Evolutionary conservation across 2,888 invertebrate genomes (phyloP), one percentile per base, ranked within the genome.

Genomic region (Acleris cristana): DNA sequence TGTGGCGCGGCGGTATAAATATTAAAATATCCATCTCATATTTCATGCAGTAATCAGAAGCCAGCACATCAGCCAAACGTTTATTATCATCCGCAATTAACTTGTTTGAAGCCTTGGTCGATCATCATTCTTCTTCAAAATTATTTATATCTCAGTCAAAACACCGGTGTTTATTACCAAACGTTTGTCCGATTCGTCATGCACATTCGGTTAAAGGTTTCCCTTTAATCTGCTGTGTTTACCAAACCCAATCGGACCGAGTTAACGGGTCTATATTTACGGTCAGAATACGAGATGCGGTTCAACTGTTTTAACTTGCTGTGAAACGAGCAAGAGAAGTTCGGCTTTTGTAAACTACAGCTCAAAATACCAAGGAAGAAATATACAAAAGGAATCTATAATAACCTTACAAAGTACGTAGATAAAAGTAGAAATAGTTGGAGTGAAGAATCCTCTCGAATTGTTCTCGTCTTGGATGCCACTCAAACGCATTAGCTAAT

Each of bases 151-250:
- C 30, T 19, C 55, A 40, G 18, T 57, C 44, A 57, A 30, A 59
- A 51, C 49, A 40, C 19, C 30, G 21, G 34, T 48, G 12, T 48
- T 58, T 48, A 54, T n/a, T 49, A 49, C 19, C 40, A 44, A 51
- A 51, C 21, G 54, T 65, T 54, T 12, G 53, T 34, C n/a, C 12
- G 34, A 34, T 57, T 58, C 56, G 49, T 5, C 56, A 59, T 48
- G 54, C 57, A 18, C 52, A 18, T 52, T 57, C 51, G 23, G 16
- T 21, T 40, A n/a, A 61, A 53, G 21, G 57, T 34, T 26, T 49
- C 53, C 58, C 62, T 67, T 67, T 67, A 62, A 67, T 63, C 62
- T 62, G 48, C 26, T 49, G 23, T 67, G 54, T 58, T 67, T 67
- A 58, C 63, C 21, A 52, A 62, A 60, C 34, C 26, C 58, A 18